Evolutionary conservation across 2,797 vertebrate genomes (phyloP), one percentile per base, ranked within the genome.

Genomic region (Saguinus oedipus): DNA sequence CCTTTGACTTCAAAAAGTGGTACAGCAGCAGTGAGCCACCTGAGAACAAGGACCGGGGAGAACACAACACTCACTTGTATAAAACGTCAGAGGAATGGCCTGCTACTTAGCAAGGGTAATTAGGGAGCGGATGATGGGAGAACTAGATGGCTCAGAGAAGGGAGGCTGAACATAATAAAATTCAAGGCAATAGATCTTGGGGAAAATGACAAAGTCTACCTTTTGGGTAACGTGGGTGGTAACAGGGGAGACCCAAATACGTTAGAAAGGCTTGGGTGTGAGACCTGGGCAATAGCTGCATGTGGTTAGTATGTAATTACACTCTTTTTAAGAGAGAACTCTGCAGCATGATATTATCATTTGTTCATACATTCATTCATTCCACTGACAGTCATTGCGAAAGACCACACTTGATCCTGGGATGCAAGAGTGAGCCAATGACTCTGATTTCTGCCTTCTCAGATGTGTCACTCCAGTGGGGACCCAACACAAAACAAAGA

Each of bases 231-330:
- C 30, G 70, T 74, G 24, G 42, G 22, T n/a, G 36, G 44, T 87
- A 19, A 64, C 26, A n/a, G 8, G 27, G 55, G 30, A 48, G 20
- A 11, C 42, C 12, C 27, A 30, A 27, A 15, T 50, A 27, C 50
- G 2, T 30, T 83, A 24, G 48, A 44, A 74, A 83, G 53, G 22
- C 26, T 20, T 20, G 26, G 42, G 2, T 1, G 19, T 20, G 68
- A 11, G 22, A 12, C 7, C n/a, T 53, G 20, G 48, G 9, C 26
- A 39, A 82, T 7, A 19, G 6, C 8, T 33, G 24, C 14, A 22
- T 3, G 14, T 42, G 44, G 50, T n/a, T 24, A 44, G 7, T 14
- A 5, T 0, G 4, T 11, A 44, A 72, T 22, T 7, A 27, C 8
- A 55, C 20, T 17, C 26, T 64, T 27, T 90, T 20, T 42, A 68